phyloP scores from a whole-genome alignment of 1,140 invertebrate species.

The Nymphalis io region DNA sequence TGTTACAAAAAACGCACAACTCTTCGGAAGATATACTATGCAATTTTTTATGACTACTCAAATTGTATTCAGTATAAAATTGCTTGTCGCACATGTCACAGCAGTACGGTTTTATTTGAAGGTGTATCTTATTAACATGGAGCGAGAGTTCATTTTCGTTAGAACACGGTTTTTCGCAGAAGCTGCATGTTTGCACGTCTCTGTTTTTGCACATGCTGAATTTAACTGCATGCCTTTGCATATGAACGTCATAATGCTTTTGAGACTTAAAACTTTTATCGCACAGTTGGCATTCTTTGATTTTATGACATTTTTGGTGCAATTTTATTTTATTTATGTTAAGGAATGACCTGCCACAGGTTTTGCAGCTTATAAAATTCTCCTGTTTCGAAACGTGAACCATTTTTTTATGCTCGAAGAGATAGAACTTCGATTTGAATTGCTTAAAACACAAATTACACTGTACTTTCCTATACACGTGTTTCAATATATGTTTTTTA shows the following conservation, averaged over 20 bases:
- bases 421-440: constrained; percentile 64
- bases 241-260: constrained; percentile 51
- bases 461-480: constrained; percentile 49
- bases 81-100: constrained; percentile 72
- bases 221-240: constrained; percentile 61
- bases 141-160: constrained; percentile 65
- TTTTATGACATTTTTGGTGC: constrained; percentile 52
- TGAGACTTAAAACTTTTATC: constrained; percentile 57
- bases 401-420: constrained; percentile 65
- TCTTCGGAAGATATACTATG: constrained; percentile 59
- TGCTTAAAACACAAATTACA: constrained; percentile 50
- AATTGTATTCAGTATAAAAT: constrained; percentile 64
- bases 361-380: constrained; percentile 44
- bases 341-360: constrained; percentile 53
- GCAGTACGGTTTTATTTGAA: constrained; percentile 72
- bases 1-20: constrained; percentile 61
- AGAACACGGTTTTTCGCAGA: constrained; percentile 65
- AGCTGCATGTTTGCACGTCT: constrained; percentile 58
- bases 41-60: constrained; percentile 63
- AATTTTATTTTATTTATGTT: constrained; percentile 43
- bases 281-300: constrained; percentile 57
- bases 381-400: constrained; percentile 48
- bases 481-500: constrained; percentile 61
- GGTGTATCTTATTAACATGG: constrained; percentile 71
- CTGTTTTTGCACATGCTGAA: constrained; percentile 39